A percentile compares a stretch with the other conserved stretches of the same genome.
phyloP scores from a whole-genome alignment of 2,888 invertebrate genomes.

The Eremobia ochroleuca region DNA sequence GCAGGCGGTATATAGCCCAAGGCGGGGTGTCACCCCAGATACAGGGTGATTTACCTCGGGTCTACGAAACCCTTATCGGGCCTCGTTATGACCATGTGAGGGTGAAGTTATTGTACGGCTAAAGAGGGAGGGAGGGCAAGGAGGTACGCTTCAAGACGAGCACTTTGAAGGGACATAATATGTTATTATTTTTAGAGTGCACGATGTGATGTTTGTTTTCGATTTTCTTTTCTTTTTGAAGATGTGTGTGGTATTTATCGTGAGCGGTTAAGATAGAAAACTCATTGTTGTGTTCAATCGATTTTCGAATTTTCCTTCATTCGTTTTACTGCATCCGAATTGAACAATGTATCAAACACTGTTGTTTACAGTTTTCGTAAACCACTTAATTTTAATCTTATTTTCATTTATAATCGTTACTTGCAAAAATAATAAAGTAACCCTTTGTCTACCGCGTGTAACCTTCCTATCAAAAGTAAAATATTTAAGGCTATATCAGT shows the following conservation, averaged over 20 bases:
- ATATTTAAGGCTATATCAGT: conserved; percentile 3
- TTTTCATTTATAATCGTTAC: neutral
- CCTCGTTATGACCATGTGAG: conserved; percentile 91
- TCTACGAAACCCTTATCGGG: conserved; percentile 89
- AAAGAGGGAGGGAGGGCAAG: conserved; percentile 72
- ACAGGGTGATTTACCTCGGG: conserved; percentile 90
- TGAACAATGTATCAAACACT: neutral
- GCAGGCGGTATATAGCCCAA: conserved; percentile 76
- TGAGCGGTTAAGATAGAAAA: conserved; percentile 8
- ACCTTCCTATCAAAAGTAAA: neutral
- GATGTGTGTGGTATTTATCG: conserved; percentile 21
- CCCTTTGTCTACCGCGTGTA: neutral
- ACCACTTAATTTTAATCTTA: neutral
- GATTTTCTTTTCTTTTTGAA: conserved; percentile 75
- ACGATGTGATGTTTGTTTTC: conserved; percentile 80
- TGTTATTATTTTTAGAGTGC: conserved; percentile 87
- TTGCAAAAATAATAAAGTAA: conserved; percentile 3
- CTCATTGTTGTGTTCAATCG: neutral
- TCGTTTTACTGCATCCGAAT: neutral
- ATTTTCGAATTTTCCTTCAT: neutral
- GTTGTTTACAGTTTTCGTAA: neutral
- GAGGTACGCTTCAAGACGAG: conserved; percentile 73
- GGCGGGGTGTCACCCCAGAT: conserved; percentile 87
- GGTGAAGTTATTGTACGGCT: conserved; percentile 86
- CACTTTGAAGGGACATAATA: conserved; percentile 88